Evolutionary conservation across 2,797 vertebrate genomes (phyloP).

Genomic region (Myoxocephalus aenaeus): DNA sequence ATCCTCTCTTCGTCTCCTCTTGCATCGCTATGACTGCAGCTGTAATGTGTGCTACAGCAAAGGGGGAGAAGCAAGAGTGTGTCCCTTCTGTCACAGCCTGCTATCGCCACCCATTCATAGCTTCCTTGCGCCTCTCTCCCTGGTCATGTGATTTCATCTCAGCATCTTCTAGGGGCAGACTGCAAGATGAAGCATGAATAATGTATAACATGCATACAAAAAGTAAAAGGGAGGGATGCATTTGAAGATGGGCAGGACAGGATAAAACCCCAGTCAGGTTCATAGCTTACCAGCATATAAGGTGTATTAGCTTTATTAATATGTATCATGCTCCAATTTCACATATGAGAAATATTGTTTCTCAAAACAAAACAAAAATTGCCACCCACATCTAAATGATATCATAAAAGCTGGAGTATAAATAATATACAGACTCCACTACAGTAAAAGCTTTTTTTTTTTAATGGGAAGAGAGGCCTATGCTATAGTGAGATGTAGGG

Average conservation of each 20-base stretch:
- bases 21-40: slow-evolving; percentile 67
- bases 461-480: background rate
- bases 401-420: background rate
- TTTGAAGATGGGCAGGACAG: background rate
- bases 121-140: slow-evolving; percentile 27
- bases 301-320: background rate
- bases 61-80: slow-evolving; percentile 31
- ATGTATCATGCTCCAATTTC: background rate
- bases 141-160: slow-evolving; percentile 48
- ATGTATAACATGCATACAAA: slow-evolving; percentile 47
- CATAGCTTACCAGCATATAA: background rate
- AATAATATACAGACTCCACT: slow-evolving; percentile 3
- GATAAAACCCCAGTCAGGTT: background rate
- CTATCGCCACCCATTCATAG: slow-evolving; percentile 44
- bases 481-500: slow-evolving; percentile 14
- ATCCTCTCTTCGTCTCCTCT: slow-evolving; percentile 46
- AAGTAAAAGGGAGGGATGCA: background rate
- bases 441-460: slow-evolving; percentile 13
- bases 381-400: background rate
- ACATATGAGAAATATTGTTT: background rate
- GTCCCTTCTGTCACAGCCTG: slow-evolving; percentile 11
- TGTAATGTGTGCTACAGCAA: slow-evolving; percentile 37
- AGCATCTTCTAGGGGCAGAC: slow-evolving; percentile 37
- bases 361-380: background rate
- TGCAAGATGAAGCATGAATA: slow-evolving; percentile 50